Evolutionary conservation across 2,888 invertebrate species (phyloP).

Genomic region (Campoplex capitator): DNA sequence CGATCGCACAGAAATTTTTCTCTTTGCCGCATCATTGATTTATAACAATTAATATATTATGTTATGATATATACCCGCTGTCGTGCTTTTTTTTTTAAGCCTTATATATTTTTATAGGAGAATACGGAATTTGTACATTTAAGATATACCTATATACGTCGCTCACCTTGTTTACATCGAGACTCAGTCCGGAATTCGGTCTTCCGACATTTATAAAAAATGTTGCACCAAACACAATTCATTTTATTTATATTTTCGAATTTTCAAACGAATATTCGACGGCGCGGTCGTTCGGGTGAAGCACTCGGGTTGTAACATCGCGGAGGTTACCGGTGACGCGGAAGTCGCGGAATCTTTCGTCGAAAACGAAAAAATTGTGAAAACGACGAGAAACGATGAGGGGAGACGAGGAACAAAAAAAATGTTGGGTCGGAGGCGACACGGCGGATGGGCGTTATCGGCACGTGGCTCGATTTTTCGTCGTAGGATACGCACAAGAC

Average conservation of each 20-base stretch:
- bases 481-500: slow-evolving; percentile 57
- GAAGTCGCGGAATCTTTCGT: slow-evolving; percentile 41
- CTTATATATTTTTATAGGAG: neutral
- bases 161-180: slow-evolving; percentile 63
- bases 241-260: neutral
- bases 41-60: neutral
- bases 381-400: slow-evolving; percentile 42
- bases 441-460: slow-evolving; percentile 78
- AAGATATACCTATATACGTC: neutral
- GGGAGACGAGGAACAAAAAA: slow-evolving; percentile 25
- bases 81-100: neutral
- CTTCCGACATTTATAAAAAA: neutral
- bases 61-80: neutral
- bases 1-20: neutral
- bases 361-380: slow-evolving; percentile 55
- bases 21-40: slow-evolving; percentile 1
- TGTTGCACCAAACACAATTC: slow-evolving; percentile 17
- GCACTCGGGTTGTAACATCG: neutral
- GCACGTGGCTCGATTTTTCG: slow-evolving; percentile 78
- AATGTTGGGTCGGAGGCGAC: slow-evolving; percentile 41
- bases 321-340: slow-evolving; percentile 21
- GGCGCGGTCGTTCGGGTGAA: neutral
- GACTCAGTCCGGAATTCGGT: slow-evolving; percentile 2
- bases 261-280: neutral
- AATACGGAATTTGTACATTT: neutral